A percentile compares a stretch with the other conserved stretches of the same genome.
These are phyloP conservation scores for Galago senegalensis DNA, from an alignment of 2,797 vertebrate genomes.

Conservation along the genomic window DNA sequence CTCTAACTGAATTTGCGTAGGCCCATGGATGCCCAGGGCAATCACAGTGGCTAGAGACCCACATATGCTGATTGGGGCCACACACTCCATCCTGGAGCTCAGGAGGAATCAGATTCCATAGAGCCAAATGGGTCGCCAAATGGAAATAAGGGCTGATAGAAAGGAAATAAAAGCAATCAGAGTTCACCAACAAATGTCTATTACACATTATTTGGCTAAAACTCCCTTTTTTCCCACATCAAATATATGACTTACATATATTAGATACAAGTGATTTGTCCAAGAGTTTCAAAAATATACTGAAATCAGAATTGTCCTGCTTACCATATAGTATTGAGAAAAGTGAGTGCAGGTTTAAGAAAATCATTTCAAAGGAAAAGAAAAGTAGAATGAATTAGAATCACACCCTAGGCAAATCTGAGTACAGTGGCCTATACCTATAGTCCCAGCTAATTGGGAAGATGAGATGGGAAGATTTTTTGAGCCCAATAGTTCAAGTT, in stretches of 20 bases:
- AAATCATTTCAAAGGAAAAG: not conserved
- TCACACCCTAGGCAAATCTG: not conserved
- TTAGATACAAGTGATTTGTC: not conserved
- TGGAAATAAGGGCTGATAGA: not conserved
- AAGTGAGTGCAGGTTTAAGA: not conserved
- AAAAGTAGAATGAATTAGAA: not conserved
- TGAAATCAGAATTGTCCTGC: not conserved
- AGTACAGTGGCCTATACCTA: too few species aligned
- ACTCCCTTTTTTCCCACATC: not conserved
- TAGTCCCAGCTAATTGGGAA: not conserved
- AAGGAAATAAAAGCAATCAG: constrained; percentile 10
- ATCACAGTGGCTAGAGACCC: not conserved
- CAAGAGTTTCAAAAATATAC: not conserved
- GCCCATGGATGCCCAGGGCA: not conserved
- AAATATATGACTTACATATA: constrained; percentile 25
- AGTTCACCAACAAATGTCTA: not conserved
- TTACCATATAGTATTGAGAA: not conserved
- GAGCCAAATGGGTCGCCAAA: not conserved
- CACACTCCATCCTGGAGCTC: not conserved
- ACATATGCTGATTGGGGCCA: not conserved
- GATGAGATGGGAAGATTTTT: not conserved
- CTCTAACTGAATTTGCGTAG: not conserved
- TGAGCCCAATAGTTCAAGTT: not conserved
- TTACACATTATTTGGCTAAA: not conserved
- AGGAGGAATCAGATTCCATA: not conserved